A percentile compares a stretch with the other conserved stretches of the same genome.
Conservation (phyloP, 2,888 invertebrate species). For the Apotomis capreana region DNA sequence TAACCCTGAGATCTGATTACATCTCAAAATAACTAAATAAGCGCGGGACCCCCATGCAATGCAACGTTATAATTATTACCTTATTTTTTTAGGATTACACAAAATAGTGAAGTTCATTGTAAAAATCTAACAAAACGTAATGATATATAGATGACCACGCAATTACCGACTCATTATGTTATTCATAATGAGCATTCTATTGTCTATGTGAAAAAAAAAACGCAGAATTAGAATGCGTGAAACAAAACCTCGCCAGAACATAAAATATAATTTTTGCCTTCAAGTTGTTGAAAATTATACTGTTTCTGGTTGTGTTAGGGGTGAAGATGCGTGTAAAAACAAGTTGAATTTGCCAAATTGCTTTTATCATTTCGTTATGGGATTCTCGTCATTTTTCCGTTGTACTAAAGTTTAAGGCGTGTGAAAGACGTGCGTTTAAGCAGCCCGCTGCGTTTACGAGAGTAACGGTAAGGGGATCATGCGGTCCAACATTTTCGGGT, state of each 20-base stretch:
- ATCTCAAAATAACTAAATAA: background rate
- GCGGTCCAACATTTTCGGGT: constrained; percentile 71
- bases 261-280: constrained; percentile 41
- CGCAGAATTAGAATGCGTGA: constrained; percentile 69
- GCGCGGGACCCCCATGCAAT: background rate
- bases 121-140: constrained; percentile 60
- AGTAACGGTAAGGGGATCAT: constrained; percentile 72
- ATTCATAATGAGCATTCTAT: constrained; percentile 67
- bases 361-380: constrained; percentile 11
- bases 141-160: constrained; percentile 57
- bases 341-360: constrained; percentile 41
- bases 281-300: constrained; percentile 44
- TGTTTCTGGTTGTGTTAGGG: constrained; percentile 48
- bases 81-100: background rate
- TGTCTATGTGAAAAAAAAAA: constrained; percentile 59
- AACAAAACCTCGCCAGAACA: constrained; percentile 52
- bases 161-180: constrained; percentile 61
- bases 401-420: constrained; percentile 45
- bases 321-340: constrained; percentile 37
- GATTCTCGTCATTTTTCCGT: constrained; percentile 47
- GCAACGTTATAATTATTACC: background rate
- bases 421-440: constrained; percentile 47
- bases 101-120: constrained; percentile 12
- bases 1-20: constrained; percentile 7
- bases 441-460: constrained; percentile 73